Conservation (phyloP, 2,797 vertebrate species). For the Epinephelus malabaricus region DNA sequence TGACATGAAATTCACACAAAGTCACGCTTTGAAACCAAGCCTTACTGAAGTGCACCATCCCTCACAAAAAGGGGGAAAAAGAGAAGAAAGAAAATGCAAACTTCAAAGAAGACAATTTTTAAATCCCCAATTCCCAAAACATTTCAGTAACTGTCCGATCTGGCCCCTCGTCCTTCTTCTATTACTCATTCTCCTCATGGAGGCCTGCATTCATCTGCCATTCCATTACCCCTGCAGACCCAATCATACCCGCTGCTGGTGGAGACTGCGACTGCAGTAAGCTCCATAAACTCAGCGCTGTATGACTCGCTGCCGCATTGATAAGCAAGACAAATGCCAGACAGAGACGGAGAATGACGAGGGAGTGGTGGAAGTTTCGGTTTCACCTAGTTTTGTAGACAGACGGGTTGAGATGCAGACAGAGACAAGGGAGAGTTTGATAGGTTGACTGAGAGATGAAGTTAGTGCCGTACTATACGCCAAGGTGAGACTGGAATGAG, state of each 20-base stretch:
- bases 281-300: constrained; percentile 46
- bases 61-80: neutral
- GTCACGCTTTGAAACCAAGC: neutral
- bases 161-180: constrained; percentile 21
- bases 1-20: neutral
- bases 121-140: constrained; percentile 34
- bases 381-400: constrained; percentile 31
- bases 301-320: constrained; percentile 45
- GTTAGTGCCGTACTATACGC: neutral
- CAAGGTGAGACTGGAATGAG: constrained; percentile 18
- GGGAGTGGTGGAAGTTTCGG: constrained; percentile 31
- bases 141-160: constrained; percentile 35
- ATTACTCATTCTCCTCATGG: constrained; percentile 65
- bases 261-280: constrained; percentile 53
- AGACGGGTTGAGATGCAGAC: neutral
- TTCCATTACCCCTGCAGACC: constrained; percentile 66
- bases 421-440: neutral
- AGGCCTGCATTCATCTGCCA: constrained; percentile 63
- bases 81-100: constrained; percentile 4
- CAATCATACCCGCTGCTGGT: constrained; percentile 58
- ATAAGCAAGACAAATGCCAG: constrained; percentile 62
- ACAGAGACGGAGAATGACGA: constrained; percentile 37
- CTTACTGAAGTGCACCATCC: constrained; percentile 6
- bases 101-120: constrained; percentile 33
- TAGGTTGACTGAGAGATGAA: constrained; percentile 14